A percentile compares a stretch with the other conserved stretches of the same genome.
Evolutionary conservation across 1,140 invertebrate species (phyloP).

Genomic region (Pygmarrhopalites habei): DNA sequence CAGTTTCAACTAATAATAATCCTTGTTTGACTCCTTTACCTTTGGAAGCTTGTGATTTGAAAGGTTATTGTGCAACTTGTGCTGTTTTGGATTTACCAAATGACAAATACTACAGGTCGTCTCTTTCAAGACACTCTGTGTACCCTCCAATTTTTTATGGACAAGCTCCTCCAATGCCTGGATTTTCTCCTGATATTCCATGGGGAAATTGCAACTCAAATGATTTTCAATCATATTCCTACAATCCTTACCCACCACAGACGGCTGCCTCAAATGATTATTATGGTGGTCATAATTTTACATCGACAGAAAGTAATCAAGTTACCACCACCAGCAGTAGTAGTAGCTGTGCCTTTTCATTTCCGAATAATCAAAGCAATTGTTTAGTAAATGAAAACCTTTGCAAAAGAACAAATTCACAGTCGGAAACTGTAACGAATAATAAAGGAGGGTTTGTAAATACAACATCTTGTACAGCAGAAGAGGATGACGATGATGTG

Average conservation of each 20-base stretch:
- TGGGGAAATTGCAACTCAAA: conserved; percentile 17
- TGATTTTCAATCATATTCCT: conserved; percentile 11
- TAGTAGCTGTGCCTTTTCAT: not conserved
- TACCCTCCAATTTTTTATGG: conserved; percentile 22
- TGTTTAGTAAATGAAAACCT: not conserved
- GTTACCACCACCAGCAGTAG: not conserved
- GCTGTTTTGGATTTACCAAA: conserved; percentile 21
- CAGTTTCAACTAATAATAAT: not conserved
- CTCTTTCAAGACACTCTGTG: conserved; percentile 10
- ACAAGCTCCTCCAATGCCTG: conserved; percentile 4
- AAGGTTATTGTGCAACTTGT: conserved; percentile 24
- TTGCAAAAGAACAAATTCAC: too few species aligned
- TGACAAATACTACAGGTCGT: conserved; percentile 13
- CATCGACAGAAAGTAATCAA: not conserved
- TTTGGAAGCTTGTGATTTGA: conserved; percentile 11
- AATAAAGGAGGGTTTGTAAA: not conserved
- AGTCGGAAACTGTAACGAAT: not conserved
- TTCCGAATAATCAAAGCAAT: not conserved
- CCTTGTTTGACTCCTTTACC: conserved; percentile 10
- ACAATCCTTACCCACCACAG: conserved; percentile 3
- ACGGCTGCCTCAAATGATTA: not conserved
- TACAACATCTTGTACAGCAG: not conserved
- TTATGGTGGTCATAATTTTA: not conserved
- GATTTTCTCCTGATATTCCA: conserved; percentile 6
- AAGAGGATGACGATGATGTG: not conserved